phyloP scores from a whole-genome alignment of 92 coral and sea anemone genomes.

The Epizoanthus rinbou region DNA sequence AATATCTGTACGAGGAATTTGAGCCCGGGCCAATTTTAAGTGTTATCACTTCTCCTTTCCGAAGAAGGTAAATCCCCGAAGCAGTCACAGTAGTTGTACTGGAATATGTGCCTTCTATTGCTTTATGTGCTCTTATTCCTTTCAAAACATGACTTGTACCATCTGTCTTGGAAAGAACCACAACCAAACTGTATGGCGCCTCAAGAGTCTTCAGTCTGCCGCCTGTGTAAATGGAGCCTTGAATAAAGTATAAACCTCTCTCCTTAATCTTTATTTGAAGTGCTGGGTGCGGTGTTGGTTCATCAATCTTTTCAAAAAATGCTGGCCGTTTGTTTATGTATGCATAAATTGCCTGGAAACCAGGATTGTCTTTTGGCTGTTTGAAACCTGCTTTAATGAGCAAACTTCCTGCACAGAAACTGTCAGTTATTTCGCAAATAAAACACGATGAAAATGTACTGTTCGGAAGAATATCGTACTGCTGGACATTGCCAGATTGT shows the following conservation, averaged over 20 bases:
- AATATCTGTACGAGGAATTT: background rate
- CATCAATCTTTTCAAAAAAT: constrained; percentile 16
- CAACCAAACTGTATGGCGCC: background rate
- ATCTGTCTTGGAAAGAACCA: background rate
- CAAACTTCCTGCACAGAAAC: constrained; percentile 22
- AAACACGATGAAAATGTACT: constrained; percentile 15
- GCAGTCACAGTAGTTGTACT: constrained; percentile 6
- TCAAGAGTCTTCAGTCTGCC: background rate
- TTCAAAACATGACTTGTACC: background rate
- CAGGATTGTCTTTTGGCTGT: background rate
- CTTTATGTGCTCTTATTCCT: background rate
- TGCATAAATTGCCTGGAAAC: background rate
- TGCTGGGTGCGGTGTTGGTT: background rate
- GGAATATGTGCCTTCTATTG: constrained; percentile 4
- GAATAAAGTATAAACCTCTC: constrained; percentile 12
- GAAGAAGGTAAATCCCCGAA: constrained; percentile 18
- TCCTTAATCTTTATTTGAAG: background rate
- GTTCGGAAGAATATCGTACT: constrained; percentile 3
- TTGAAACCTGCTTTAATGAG: background rate
- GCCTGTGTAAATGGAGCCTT: constrained; percentile 5
- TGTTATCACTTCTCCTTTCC: background rate
- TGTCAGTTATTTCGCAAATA: constrained; percentile 13
- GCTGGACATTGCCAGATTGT: background rate
- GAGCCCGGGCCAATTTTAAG: background rate
- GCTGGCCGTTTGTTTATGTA: background rate